Base-by-base conservation (phyloP, 2,797 vertebrate genomes). In the Semotilus atromaculatus region DNA sequence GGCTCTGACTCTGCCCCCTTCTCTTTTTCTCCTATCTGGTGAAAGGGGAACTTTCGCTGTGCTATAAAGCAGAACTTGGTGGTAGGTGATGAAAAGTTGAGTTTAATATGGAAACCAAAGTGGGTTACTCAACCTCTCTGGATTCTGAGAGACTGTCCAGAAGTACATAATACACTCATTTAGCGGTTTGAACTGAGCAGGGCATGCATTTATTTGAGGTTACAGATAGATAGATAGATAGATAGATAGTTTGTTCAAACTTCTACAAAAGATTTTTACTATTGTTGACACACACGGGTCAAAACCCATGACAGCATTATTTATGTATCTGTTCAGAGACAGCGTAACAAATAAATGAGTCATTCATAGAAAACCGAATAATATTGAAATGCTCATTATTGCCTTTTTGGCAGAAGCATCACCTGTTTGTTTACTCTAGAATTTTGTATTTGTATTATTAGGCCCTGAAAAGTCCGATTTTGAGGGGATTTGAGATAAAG, bases 51-150 rank as follows among this genome's bases (percentile, higher is more conserved):
- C 58, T 64, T 72, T 18, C 31, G 19, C 79, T 58, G 51, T 45
- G 66, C 74, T 85, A 40, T 85, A 70, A 84, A 79, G 58, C 51
- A 82, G 78, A 51, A 64, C 62, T 77, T 60, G 62, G 71, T 79
- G 68, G 34, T 74, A 58, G 73, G 55, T 79, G 73, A 84, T 88
- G 87, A 86, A 75, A 80, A 26, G 58, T 82, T 40, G 51, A 70
- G 73, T 68, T 82, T 85, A 82, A 82, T 80, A 67, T 78, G 70
- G 70, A 81, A 72, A 85, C 67, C 68, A 40, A 82, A 85, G 68
- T 79, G 82, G 51, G 73, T 70, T 10, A 26, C 19, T 60, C 71
- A 77, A 81, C 43, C 53, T 70, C 72, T 71, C 43, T 60, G 40
- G 76, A 70, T 83, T 21, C 75, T 7, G 74, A 83, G 68, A 81